Base-by-base conservation (phyloP, 2,888 invertebrate species). In the Tuta absoluta region DNA sequence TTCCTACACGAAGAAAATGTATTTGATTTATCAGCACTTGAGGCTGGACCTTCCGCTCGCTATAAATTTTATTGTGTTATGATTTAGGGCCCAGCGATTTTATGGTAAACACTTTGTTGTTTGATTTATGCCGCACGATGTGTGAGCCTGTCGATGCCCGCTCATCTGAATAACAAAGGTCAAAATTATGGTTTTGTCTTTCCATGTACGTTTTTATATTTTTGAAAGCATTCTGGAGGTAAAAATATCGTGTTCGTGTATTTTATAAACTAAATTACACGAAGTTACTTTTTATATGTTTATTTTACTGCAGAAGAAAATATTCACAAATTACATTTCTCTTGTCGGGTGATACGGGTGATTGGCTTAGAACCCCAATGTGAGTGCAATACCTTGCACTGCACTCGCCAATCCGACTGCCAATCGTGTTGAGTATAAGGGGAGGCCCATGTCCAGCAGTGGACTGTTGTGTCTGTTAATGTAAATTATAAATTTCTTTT, bases 1-100 rank as follows among this genome's bases (percentile, higher is more conserved):
- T 88, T 87, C 80, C 84, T 83, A 81, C 85, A 85, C 84, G 85
- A 89, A 89, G 89, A 87, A 89, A 89, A 85, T 86, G 85, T 86
- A 84, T 89, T 87, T 89, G 90, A 89, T 89, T 89, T 91, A 90
- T 89, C 84, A 87, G 87, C 86, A 87, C 89, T 90, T 85, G 86
- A 89, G 88, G 87, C 89, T 87, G 89, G 89, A 91, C 89, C 89
- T 89, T 90, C 87, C 89, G 87, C 75, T 81, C 72, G 88, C 90
- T 86, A 90, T 91, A 91, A 89, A 91, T 91, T 90, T 87, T 89
- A 90, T 89, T 91, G 89, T 87, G 87, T 86, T 90, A 89, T 90
- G 90, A 90, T 90, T 90, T 91, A 90, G 86, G 87, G 79, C 82
- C 82, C 85, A 86, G 82, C 86, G 85, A 88, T 89, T 89, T 90